Percentiles rank a stretch among this genome's conserved stretches.
Conservation (phyloP, 2,888 invertebrate species). For the Coenonympha arcania region DNA sequence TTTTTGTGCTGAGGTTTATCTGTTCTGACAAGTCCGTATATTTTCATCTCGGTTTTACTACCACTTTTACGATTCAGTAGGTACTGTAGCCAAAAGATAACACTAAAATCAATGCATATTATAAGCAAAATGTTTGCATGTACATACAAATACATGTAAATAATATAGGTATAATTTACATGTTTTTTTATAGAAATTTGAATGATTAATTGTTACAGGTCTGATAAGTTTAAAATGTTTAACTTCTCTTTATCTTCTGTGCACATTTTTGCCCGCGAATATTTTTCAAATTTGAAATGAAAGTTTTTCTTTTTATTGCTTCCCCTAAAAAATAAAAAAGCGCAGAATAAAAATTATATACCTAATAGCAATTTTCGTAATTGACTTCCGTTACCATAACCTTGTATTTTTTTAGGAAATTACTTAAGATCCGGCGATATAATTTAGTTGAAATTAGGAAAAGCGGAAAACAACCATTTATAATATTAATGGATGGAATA, state of each 20-base stretch:
- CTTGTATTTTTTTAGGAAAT: conserved; percentile 8
- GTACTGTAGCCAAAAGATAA: neutral
- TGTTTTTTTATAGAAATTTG: too few species aligned
- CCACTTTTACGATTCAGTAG: conserved; percentile 7
- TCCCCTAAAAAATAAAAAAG: neutral
- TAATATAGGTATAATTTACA: too few species aligned
- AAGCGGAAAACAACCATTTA: neutral
- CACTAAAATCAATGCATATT: neutral
- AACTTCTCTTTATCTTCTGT: too few species aligned
- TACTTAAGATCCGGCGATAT: conserved; percentile 1
- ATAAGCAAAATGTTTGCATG: neutral
- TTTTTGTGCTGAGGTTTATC: conserved; percentile 7
- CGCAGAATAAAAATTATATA: conserved; percentile 1
- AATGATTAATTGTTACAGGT: too few species aligned
- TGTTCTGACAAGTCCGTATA: conserved; percentile 10
- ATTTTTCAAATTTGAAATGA: too few species aligned
- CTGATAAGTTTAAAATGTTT: too few species aligned
- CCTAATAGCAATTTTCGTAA: conserved; percentile 12
- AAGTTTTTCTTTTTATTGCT: neutral
- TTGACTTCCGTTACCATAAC: conserved; percentile 4
- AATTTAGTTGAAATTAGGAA: neutral
- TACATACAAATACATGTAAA: too few species aligned
- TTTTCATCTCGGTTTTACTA: neutral
- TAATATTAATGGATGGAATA: too few species aligned
- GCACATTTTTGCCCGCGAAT: too few species aligned